phyloP scores from a whole-genome alignment of 2,888 invertebrate species.

The Drosophila gaucha region DNA sequence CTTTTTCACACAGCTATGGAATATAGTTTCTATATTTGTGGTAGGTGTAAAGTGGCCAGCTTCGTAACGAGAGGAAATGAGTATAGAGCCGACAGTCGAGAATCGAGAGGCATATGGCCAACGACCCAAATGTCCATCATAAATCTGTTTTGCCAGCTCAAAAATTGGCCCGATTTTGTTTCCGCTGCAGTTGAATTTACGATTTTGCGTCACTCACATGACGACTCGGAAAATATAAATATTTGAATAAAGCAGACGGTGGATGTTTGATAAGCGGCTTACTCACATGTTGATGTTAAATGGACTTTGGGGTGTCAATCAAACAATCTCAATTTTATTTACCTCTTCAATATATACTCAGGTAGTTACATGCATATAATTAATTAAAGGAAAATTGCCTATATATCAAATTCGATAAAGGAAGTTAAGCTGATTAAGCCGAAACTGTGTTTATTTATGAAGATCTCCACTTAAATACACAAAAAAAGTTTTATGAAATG shows the following conservation, averaged over 20 bases:
- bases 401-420: too few species aligned
- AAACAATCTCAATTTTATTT: background rate
- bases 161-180: conserved; percentile 49
- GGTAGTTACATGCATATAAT: too few species aligned
- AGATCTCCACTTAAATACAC: background rate
- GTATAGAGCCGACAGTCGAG: too few species aligned
- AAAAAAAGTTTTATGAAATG: background rate
- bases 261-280: background rate
- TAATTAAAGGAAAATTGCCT: too few species aligned
- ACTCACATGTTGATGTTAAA: background rate
- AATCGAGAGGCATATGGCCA: conserved; percentile 28
- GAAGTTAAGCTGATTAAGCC: background rate
- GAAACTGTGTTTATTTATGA: background rate
- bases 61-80: background rate
- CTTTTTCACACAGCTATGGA: conserved; percentile 29
- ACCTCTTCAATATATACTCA: too few species aligned
- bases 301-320: too few species aligned
- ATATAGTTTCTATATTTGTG: conserved; percentile 49
- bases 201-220: conserved; percentile 26
- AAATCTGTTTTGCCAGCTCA: conserved; percentile 57
- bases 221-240: too few species aligned
- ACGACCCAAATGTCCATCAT: conserved; percentile 54
- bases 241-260: background rate
- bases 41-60: conserved; percentile 55
- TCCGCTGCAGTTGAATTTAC: conserved; percentile 34